Evolutionary conservation across 2,888 invertebrate genomes (phyloP), one percentile per base, ranked within the genome.

Genomic region (Tetragnatha montana): DNA sequence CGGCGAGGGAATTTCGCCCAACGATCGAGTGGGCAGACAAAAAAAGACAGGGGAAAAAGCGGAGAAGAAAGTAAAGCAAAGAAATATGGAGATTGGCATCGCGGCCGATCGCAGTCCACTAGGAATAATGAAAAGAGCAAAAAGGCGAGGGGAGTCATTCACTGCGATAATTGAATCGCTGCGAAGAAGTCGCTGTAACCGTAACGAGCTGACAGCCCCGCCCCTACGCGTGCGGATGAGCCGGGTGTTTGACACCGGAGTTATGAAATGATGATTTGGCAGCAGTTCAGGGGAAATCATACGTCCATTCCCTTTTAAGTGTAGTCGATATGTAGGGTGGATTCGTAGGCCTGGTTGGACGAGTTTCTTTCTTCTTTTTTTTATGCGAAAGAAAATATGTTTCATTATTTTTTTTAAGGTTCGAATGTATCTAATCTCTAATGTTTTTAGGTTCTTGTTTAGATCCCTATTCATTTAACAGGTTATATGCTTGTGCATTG

Each of bases 61-160:
- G 68, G 35, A 84, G 68, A 84, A 76, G 47, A 75, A 82, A 19
- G 51, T 35, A 35, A 68, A 69, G 60, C 75, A 78, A 82, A 88
- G 74, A 83, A 88, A 88, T 88, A 88, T 88, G 88, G 88, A 88
- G 88, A 88, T 88, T 88, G 83, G 79, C 69, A 88, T 88, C 88
- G 83, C n/a, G n/a, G 79, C 49, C 79, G 80, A 88, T 88, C 80
- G 83, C 60, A 78, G 70, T 83, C 80, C 74, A 79, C 88, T 73
- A 88, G 84, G 88, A 88, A 79, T 88, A 84, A 88, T 88, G 81
- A 81, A 81, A 81, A 87, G 47, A 70, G 47, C 22, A 70, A 69
- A 70, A 70, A 80, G 51, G 35, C 21, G 10, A 76, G 47, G 74
- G 75, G 80, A 75, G 69, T 35, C 81, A 82, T 88, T 88, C 82